phyloP scores from a whole-genome alignment of 2,888 invertebrate genomes.

The Aspidapion aeneum region DNA sequence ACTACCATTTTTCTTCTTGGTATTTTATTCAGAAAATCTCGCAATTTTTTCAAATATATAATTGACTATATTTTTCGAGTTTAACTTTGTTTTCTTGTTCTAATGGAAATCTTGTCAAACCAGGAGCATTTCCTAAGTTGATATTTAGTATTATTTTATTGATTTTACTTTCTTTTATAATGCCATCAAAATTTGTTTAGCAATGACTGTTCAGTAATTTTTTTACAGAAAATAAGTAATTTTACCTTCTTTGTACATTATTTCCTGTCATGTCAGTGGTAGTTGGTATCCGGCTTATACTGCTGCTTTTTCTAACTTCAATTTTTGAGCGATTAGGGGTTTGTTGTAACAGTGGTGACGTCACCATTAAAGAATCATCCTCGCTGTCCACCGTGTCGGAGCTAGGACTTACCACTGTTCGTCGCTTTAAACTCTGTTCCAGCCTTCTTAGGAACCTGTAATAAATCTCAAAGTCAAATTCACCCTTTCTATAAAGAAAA shows the following conservation, averaged over 20 bases:
- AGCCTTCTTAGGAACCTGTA: slow-evolving; percentile 66
- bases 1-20: too few relatives aligned
- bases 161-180: too few relatives aligned
- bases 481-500: neutral
- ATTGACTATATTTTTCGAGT: too few relatives aligned
- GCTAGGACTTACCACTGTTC: slow-evolving; percentile 52
- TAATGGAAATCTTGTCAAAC: too few relatives aligned
- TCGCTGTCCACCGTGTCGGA: slow-evolving; percentile 51
- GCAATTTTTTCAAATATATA: too few relatives aligned
- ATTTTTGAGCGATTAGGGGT: slow-evolving; percentile 36
- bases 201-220: too few relatives aligned
- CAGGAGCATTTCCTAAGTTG: too few relatives aligned
- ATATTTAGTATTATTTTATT: too few relatives aligned
- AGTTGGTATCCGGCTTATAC: slow-evolving; percentile 43
- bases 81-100: too few relatives aligned
- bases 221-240: too few relatives aligned
- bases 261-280: slow-evolving; percentile 28
- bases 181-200: too few relatives aligned
- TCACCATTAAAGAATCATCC: slow-evolving; percentile 60
- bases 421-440: slow-evolving; percentile 67
- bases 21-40: too few relatives aligned
- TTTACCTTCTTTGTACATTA: slow-evolving; percentile 6
- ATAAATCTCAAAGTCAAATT: neutral
- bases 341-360: slow-evolving; percentile 57
- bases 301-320: slow-evolving; percentile 47